Conservation (phyloP, 2,888 invertebrate species). For the Baccha elongata region DNA sequence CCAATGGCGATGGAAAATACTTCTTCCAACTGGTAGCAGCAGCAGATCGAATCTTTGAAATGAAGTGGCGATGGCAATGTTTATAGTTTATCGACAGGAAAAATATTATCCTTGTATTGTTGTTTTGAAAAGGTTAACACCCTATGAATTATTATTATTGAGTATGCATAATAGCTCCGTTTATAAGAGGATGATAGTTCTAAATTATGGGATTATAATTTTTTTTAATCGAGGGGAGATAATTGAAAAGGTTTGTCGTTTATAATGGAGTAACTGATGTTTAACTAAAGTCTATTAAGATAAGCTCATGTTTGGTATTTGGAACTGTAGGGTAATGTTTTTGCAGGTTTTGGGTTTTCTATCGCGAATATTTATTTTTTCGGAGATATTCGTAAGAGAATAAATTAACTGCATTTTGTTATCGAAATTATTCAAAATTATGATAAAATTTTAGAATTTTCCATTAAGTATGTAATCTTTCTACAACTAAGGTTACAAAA, state of each 20-base stretch:
- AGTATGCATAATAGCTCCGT: slow-evolving; percentile 20
- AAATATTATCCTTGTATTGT: slow-evolving; percentile 56
- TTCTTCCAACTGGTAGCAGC: slow-evolving; percentile 11
- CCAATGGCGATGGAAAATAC: slow-evolving; percentile 4
- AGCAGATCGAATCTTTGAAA: slow-evolving; percentile 31
- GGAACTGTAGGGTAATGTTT: not conserved
- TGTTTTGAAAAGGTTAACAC: slow-evolving; percentile 67
- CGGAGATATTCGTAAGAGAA: no score
- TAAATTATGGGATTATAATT: slow-evolving; percentile 56
- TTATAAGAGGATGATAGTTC: slow-evolving; percentile 52
- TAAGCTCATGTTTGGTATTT: not conserved
- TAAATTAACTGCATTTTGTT: no score
- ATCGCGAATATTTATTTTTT: no score
- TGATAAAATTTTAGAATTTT: no score
- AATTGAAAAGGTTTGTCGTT: slow-evolving; percentile 38
- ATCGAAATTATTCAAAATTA: no score
- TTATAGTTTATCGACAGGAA: slow-evolving; percentile 45
- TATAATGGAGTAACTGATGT: slow-evolving; percentile 4
- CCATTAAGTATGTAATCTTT: no score
- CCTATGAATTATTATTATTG: slow-evolving; percentile 65
- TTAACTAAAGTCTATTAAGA: slow-evolving; percentile 3
- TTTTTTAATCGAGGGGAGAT: not conserved
- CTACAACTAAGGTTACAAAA: no score
- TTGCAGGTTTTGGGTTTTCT: no score
- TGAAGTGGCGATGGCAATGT: slow-evolving; percentile 45